Conservation (phyloP, 2,888 invertebrate genomes). For the Amiota minor region DNA sequence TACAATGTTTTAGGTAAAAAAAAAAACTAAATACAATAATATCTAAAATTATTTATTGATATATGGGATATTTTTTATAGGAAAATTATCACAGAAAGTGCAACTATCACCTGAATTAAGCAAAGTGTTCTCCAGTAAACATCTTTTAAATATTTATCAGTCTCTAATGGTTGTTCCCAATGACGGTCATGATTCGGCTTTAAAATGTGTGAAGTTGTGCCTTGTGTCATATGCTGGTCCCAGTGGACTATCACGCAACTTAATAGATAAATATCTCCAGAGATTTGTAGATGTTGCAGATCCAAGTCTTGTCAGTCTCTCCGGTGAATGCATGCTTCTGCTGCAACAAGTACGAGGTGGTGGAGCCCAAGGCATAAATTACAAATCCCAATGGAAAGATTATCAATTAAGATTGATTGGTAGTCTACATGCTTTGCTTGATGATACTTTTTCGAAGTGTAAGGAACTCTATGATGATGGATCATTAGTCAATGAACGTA, state of each 20-base stretch:
- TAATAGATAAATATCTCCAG: not conserved
- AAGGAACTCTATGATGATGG: not conserved
- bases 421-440: not conserved
- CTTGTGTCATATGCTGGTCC: constrained; percentile 8
- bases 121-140: constrained; percentile 3
- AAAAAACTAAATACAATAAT: not conserved
- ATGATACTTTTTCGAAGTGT: constrained; percentile 4
- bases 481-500: not conserved
- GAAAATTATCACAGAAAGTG: constrained; percentile 2
- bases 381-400: constrained; percentile 11
- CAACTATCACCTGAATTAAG: constrained; percentile 10
- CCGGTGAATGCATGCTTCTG: constrained; percentile 1
- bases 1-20: constrained; percentile 12
- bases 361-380: not conserved
- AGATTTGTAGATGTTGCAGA: not conserved
- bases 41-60: not conserved
- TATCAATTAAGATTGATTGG: constrained; percentile 7
- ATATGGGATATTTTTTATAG: not conserved
- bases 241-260: not conserved
- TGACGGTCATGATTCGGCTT: not conserved
- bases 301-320: not conserved
- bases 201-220: not conserved
- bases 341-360: not conserved
- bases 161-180: not conserved
- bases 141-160: constrained; percentile 6